Base-by-base conservation (phyloP, 1,140 invertebrate genomes). In the Lepidostoma basale region DNA sequence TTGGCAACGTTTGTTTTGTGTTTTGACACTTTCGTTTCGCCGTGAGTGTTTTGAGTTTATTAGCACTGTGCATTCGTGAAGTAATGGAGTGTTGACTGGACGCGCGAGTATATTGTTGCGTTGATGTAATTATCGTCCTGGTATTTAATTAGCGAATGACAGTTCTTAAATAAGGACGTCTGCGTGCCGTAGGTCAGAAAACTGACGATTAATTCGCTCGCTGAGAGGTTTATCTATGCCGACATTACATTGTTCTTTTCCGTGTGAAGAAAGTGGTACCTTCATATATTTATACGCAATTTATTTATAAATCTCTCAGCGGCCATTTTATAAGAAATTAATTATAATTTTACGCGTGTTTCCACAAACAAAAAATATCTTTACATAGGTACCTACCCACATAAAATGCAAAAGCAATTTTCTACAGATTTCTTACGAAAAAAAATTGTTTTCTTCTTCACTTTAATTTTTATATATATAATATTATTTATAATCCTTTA, bases 61-160 rank as follows among this genome's bases (percentile, higher is more conserved):
- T 39, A n/a, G n/a, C n/a, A n/a, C 25, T 22, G 62, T 20, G 62
- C 62, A 63, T 63, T 49, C 25, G 44, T 36, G 44, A 33, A 49
- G 28, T 49, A 42, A 42, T 23, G 42, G 36, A 2, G 45, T 63
- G 62, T 49, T 49, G 62, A 47, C 33, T 26, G 26, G 62, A 3
- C 22, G 33, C n/a, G 30, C 18, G 28, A 14, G 6, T 40, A 60
- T 60, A 60, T 60, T 63, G 62, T 63, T 49, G 10, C 44, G 62
- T 49, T 63, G 62, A 63, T 63, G 62, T 63, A 63, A 63, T 63
- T 63, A 63, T 62, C 30, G 16, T 28, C 20, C 20, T 25, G 62
- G 10, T 47, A 59, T 18, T 26, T 49, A 62, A 63, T 63, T 63
- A 59, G 20, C 10, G 36, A 33, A 52, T 49, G 62, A 63, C 62